Evolutionary conservation across 2,113 vertebrate genomes (phyloP).

Genomic region (Syngnathus floridae): DNA sequence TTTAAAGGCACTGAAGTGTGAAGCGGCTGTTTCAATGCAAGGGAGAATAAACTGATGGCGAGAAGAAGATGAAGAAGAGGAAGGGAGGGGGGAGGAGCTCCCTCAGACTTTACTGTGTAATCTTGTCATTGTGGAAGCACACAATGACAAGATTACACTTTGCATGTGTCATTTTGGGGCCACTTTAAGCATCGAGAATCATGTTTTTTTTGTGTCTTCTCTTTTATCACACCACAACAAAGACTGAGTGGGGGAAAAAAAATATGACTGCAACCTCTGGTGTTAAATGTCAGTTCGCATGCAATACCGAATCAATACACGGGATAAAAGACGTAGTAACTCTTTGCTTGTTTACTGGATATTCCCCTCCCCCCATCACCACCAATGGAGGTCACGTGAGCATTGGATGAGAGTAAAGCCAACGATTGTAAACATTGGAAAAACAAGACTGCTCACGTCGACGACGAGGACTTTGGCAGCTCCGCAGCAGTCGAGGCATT

Average conservation of each 20-base stretch:
- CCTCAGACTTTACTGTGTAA: conserved; percentile 1
- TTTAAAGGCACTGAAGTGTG: background rate
- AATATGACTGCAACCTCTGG: background rate
- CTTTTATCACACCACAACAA: background rate
- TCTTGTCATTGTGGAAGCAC: background rate
- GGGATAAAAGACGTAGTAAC: background rate
- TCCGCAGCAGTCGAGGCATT: conserved; percentile 33
- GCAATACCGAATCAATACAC: conserved; percentile 1
- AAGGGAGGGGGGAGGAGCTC: background rate
- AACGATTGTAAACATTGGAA: conserved; percentile 66
- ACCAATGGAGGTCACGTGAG: background rate
- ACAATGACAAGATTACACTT: conserved; percentile 5
- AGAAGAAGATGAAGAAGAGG: background rate
- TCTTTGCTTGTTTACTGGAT: conserved; percentile 7
- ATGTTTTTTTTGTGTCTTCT: background rate
- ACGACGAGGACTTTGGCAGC: conserved; percentile 32
- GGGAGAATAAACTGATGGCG: background rate
- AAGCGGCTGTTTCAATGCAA: background rate
- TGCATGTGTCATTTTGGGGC: background rate
- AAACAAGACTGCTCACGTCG: conserved; percentile 37
- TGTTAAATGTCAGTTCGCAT: background rate
- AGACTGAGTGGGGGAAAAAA: too few species aligned
- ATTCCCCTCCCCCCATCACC: background rate
- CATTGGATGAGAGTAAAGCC: conserved; percentile 33
- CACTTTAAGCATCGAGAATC: background rate